Conservation (phyloP, 35 echinoderm and acorn worm genomes). For the Heliocidaris tuberculata region DNA sequence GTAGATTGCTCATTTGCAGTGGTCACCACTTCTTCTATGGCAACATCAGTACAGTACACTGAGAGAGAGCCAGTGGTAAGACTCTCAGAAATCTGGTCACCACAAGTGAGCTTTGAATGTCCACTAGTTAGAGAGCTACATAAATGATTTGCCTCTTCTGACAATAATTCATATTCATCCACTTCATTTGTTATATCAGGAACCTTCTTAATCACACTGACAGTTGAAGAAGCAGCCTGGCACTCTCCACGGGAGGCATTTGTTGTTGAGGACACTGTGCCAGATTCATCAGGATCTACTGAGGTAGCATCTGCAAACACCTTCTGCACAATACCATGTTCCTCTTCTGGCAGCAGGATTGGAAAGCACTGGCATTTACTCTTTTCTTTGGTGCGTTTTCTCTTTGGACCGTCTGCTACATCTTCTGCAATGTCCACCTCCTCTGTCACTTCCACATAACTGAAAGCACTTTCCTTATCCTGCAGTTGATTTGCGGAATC, state of each 20-base stretch:
- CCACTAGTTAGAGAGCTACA: neutral
- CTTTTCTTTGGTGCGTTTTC: neutral
- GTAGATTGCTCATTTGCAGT: neutral
- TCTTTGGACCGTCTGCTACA: neutral
- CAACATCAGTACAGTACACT: constrained; percentile 31
- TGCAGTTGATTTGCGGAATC: neutral
- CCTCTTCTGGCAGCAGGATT: constrained; percentile 24
- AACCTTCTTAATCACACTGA: neutral
- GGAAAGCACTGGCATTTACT: constrained; percentile 31
- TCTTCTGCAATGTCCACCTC: neutral
- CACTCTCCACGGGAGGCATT: neutral
- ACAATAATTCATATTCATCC: neutral
- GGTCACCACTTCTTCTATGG: constrained; percentile 27
- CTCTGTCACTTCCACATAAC: neutral
- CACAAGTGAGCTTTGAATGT: neutral
- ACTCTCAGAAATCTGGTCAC: neutral
- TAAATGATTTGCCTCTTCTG: neutral
- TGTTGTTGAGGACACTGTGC: neutral
- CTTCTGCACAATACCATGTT: constrained; percentile 29
- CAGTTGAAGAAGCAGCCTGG: neutral
- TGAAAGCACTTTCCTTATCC: neutral
- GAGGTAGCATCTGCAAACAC: constrained; percentile 44
- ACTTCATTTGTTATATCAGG: neutral
- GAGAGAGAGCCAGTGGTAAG: neutral
- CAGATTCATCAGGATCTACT: neutral